Evolutionary conservation across 2,888 invertebrate genomes (phyloP).

Genomic region (Nephrotoma flavescens): DNA sequence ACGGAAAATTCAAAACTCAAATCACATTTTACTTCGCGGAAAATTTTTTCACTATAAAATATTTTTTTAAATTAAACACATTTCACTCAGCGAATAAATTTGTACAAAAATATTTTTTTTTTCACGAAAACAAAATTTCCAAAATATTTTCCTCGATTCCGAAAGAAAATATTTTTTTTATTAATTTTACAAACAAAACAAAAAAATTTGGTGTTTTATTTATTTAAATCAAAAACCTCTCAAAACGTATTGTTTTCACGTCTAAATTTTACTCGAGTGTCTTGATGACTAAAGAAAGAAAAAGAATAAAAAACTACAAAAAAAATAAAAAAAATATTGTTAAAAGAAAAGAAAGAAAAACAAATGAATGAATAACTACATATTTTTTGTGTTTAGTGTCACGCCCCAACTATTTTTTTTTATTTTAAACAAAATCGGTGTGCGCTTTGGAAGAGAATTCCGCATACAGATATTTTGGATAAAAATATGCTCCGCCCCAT

Average conservation of each 20-base stretch:
- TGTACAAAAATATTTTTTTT: neutral
- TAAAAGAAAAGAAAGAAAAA: neutral
- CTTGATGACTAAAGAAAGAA: conserved; percentile 3
- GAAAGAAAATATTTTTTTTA: neutral
- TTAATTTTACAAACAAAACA: neutral
- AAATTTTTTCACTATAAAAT: neutral
- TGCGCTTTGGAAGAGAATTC: neutral
- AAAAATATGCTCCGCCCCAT: neutral
- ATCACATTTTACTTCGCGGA: neutral
- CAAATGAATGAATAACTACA: neutral
- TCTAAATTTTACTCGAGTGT: conserved; percentile 1
- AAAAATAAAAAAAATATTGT: neutral
- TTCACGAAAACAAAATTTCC: neutral
- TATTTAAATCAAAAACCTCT: neutral
- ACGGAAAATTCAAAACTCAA: neutral
- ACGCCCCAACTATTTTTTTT: neutral
- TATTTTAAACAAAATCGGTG: neutral
- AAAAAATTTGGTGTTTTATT: neutral
- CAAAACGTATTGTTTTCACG: neutral
- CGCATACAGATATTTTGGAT: neutral
- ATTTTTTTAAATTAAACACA: neutral
- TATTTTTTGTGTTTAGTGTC: neutral
- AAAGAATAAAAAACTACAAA: neutral
- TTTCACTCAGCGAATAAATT: neutral
- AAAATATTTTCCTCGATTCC: neutral